These are phyloP conservation scores for Rhizoglyphus robini DNA, from an alignment of 1,140 invertebrate species.

Conservation along the genomic window DNA sequence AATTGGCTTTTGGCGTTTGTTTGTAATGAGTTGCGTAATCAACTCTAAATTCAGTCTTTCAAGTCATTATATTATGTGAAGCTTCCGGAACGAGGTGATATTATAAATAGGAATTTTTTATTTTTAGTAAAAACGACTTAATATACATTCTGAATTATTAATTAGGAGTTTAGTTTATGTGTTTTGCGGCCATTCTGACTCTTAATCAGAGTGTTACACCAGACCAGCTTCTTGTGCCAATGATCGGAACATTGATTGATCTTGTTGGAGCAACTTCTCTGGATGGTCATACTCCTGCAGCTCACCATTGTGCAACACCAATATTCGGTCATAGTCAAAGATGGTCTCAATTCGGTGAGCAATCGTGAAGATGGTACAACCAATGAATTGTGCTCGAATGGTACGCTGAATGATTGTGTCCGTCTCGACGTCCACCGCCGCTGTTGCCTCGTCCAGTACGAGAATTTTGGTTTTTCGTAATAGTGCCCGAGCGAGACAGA, in stretches of 20 bases:
- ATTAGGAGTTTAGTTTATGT: no score
- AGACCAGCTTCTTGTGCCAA: conserved; percentile 27
- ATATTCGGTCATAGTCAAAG: conserved; percentile 31
- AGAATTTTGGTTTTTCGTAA: conserved; percentile 44
- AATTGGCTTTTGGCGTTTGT: no score
- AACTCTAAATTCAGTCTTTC: no score
- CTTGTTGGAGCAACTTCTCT: conserved; percentile 8
- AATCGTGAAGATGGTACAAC: conserved; percentile 37
- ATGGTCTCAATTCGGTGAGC: conserved; percentile 38
- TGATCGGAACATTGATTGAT: conserved; percentile 18
- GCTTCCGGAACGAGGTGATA: no score
- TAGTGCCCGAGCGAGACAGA: conserved; percentile 43
- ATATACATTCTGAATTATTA: no score
- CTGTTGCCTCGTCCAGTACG: conserved; percentile 38
- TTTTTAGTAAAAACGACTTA: no score
- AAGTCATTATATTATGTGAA: no score
- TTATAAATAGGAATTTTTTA: no score
- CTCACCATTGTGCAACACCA: conserved; percentile 22
- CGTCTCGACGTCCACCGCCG: conserved; percentile 35
- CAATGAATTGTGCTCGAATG: conserved; percentile 33
- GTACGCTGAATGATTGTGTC: conserved; percentile 36
- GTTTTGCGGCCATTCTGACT: not conserved
- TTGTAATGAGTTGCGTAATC: no score
- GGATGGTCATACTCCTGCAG: conserved; percentile 23
- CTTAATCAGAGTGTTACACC: conserved; percentile 20